Base-by-base conservation (phyloP, 2,797 vertebrate genomes). In the Dipus sagitta region DNA sequence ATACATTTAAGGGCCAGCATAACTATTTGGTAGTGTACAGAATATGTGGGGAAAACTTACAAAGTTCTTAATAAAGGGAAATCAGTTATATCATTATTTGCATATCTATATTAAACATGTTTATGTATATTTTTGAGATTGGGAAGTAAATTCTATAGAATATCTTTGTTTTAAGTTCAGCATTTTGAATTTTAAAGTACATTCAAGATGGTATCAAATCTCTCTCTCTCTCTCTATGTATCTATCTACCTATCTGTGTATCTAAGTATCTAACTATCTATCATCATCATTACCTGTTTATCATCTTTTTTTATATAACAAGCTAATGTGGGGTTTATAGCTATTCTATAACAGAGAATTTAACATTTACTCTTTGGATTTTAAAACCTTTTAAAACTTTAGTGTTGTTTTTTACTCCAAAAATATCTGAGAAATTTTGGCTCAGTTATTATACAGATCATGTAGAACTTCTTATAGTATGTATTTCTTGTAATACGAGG, bases 111-210 rank as follows among this genome's bases (percentile, higher is more conserved):
- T 32, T 74, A 54, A 79, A 38, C 21, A 75, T 54, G n/a, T 62
- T 89, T 60, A 7, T 80, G 13, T 68, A 74, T 52, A 30, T 52
- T 64, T 79, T 88, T 80, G 52, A 81, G 34, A 24, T 58, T 87
- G 28, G 82, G 23, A 90, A 90, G 32, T 90, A 81, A 81, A 92
- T 80, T 71, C 95, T 62, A 64, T 72, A 38, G 38, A 38, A 38
- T 38, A 38, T 38, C 38, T 38, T 38, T n/a, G n/a, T n/a, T n/a
- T n/a, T 88, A 65, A 93, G 34, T 92, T 62, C 76, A 28, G 15
- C 76, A 58, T 64, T 62, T 28, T 88, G 38, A 78, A 32, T 81
- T 42, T 75, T 90, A 83, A 89, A 80, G 11, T 68, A 54, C 92
- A 81, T 72, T 94, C 18, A 80, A 71, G 70, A 8, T 34, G 7